Conservation (phyloP, 2,888 invertebrate genomes). For the Griposia aprilina region DNA sequence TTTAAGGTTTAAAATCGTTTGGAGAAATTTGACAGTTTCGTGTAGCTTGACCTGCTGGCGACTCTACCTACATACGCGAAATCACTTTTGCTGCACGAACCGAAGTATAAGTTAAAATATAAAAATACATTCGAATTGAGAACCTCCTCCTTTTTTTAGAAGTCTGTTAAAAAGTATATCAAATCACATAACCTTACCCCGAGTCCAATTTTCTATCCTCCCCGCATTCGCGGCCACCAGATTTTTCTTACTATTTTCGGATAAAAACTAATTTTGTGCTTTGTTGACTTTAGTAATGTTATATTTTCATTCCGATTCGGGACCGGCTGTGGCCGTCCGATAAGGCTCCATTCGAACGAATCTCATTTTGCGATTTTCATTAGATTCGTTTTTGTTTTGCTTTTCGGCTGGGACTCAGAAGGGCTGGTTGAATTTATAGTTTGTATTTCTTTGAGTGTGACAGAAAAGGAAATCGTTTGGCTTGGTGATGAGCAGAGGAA, state of each 20-base stretch:
- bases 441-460: slow-evolving; percentile 18
- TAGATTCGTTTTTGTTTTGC: slow-evolving; percentile 62
- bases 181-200: slow-evolving; percentile 23
- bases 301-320: slow-evolving; percentile 84
- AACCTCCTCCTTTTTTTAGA: too few species aligned
- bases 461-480: too few species aligned
- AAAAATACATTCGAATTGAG: too few species aligned
- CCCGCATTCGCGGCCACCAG: slow-evolving; percentile 76
- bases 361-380: slow-evolving; percentile 72
- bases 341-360: slow-evolving; percentile 70
- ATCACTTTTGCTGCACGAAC: too few species aligned
- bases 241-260: slow-evolving; percentile 83
- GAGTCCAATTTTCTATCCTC: slow-evolving; percentile 69
- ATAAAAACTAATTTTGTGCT: slow-evolving; percentile 89
- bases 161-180: neutral
- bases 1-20: too few species aligned
- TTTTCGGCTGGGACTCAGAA: slow-evolving; percentile 33
- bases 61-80: too few species aligned
- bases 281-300: slow-evolving; percentile 86
- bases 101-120: too few species aligned
- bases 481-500: too few species aligned
- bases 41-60: too few species aligned
- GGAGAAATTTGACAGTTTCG: too few species aligned
- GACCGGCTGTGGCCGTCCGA: slow-evolving; percentile 71
- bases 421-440: slow-evolving; percentile 20